Evolutionary conservation across 2,888 invertebrate species (phyloP).

Genomic region (Cryptus armator): DNA sequence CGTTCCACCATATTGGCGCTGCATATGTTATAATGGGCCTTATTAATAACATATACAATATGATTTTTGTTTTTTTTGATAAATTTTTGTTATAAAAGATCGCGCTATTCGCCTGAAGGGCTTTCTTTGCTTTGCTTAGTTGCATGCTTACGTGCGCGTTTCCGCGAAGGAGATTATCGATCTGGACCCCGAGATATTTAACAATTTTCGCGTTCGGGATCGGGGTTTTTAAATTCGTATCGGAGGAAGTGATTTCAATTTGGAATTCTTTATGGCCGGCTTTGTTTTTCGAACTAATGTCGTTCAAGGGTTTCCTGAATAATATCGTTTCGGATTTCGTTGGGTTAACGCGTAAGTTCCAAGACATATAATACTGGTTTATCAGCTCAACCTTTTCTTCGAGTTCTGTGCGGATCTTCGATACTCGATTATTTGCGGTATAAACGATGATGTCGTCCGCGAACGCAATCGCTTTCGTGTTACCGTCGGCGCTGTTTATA

Average conservation of each 20-base stretch:
- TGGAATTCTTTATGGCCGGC: slow-evolving; percentile 42
- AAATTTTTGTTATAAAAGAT: not conserved
- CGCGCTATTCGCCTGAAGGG: not conserved
- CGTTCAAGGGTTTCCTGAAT: no score
- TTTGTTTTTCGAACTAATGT: no score
- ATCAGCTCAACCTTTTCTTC: no score
- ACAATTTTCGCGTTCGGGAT: slow-evolving; percentile 8
- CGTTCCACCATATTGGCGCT: not conserved
- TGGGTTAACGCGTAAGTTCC: no score
- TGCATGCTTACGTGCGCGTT: slow-evolving; percentile 22
- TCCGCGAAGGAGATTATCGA: slow-evolving; percentile 28
- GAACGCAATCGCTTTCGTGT: slow-evolving; percentile 40
- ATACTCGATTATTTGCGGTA: not conserved
- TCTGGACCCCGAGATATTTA: slow-evolving; percentile 32
- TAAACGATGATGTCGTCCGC: slow-evolving; percentile 65
- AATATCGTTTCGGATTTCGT: no score
- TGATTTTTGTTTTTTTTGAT: not conserved
- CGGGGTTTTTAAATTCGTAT: not conserved
- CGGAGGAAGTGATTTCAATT: slow-evolving; percentile 1
- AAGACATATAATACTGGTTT: no score
- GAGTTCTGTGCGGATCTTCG: no score
- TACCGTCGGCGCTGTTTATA: slow-evolving; percentile 23
- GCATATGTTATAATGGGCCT: not conserved
- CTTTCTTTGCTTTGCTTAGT: slow-evolving; percentile 26
- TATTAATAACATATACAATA: not conserved